A percentile compares a stretch with the other conserved stretches of the same genome.
phyloP scores from a whole-genome alignment of 2,113 vertebrate genomes.

The Gallinago paraguaiae region DNA sequence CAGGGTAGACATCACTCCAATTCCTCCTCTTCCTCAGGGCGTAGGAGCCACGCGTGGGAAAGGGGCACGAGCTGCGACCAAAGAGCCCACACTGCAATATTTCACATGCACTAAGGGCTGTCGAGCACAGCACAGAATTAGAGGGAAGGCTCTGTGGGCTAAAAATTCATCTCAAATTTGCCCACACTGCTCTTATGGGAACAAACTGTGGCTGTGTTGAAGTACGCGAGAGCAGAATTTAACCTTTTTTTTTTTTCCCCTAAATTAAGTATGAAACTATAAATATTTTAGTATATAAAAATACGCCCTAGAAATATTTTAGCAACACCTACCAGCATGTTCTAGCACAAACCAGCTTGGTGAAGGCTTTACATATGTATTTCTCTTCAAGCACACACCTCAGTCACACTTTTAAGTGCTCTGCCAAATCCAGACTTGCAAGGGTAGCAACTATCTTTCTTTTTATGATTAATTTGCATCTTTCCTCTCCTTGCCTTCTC shows the following conservation, averaged over 20 bases:
- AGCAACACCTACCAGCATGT: not conserved
- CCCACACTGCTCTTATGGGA: not conserved
- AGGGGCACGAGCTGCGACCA: not conserved
- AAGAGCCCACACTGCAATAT: not conserved
- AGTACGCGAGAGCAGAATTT: not conserved
- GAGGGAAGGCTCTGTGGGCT: constrained; percentile 6
- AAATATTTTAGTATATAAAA: not conserved
- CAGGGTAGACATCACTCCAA: not conserved
- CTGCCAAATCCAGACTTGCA: not conserved
- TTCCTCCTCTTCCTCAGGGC: not conserved
- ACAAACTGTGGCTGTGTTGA: not conserved
- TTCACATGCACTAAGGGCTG: not conserved
- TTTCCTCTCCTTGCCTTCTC: not conserved
- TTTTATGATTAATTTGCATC: not conserved
- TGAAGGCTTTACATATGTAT: not conserved
- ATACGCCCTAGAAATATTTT: not conserved
- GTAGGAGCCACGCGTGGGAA: not conserved
- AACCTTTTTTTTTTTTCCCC: not conserved
- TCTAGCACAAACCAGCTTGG: not conserved
- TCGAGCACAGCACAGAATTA: not conserved
- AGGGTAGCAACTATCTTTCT: not conserved
- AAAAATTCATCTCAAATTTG: not conserved
- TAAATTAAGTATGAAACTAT: not conserved
- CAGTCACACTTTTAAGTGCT: not conserved
- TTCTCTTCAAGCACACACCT: not conserved